phyloP scores from a whole-genome alignment of 1,140 invertebrate species.

The Hermetia illucens region DNA sequence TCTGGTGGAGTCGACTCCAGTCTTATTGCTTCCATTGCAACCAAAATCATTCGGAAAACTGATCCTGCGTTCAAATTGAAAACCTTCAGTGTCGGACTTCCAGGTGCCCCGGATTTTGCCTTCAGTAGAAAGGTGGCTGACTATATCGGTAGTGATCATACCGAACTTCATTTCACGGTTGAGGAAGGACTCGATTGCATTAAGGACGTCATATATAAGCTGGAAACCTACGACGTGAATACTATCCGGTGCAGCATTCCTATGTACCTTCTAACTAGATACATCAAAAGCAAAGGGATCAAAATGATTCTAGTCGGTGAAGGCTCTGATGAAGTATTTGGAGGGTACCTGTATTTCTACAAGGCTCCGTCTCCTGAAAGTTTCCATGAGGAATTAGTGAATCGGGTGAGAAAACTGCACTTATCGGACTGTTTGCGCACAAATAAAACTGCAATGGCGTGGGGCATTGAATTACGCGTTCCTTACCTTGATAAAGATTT shows the following conservation, averaged over 20 bases:
- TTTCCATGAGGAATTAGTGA: slow-evolving; percentile 63
- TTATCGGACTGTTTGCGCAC: slow-evolving; percentile 76
- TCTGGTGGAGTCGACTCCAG: slow-evolving; percentile 82
- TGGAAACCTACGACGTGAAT: slow-evolving; percentile 83
- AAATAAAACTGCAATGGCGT: slow-evolving; percentile 70
- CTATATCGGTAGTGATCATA: slow-evolving; percentile 73
- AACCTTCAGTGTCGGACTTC: slow-evolving; percentile 81
- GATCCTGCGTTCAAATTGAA: slow-evolving; percentile 31
- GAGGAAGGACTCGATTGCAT: slow-evolving; percentile 49
- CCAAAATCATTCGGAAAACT: slow-evolving; percentile 34
- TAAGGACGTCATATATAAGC: slow-evolving; percentile 60
- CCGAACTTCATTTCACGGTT: slow-evolving; percentile 72
- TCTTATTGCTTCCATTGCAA: slow-evolving; percentile 60
- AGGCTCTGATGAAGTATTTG: slow-evolving; percentile 78
- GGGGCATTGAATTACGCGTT: slow-evolving; percentile 70
- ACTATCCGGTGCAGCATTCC: slow-evolving; percentile 68
- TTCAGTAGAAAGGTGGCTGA: slow-evolving; percentile 75
- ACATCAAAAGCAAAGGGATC: slow-evolving; percentile 41
- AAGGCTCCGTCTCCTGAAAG: slow-evolving; percentile 58
- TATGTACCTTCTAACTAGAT: slow-evolving; percentile 60
- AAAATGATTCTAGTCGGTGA: slow-evolving; percentile 75
- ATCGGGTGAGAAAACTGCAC: slow-evolving; percentile 46
- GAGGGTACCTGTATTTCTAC: slow-evolving; percentile 82
- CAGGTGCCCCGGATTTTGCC: slow-evolving; percentile 66
- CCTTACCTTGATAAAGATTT: slow-evolving; percentile 82